phyloP scores from a whole-genome alignment of 2,113 vertebrate genomes.

The Odocoileus hemionus region DNA sequence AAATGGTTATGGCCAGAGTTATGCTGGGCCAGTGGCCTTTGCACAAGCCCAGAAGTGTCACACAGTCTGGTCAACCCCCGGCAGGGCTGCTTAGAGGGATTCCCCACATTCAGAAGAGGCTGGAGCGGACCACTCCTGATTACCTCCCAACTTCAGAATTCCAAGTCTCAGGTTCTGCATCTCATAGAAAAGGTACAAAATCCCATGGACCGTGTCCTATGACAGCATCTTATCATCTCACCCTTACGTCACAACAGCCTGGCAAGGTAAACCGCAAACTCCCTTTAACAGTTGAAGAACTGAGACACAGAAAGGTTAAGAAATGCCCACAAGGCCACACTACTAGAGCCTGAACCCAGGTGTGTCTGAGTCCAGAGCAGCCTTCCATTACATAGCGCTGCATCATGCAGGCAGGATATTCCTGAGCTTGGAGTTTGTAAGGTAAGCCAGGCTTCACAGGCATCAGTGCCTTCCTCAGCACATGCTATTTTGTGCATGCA shows the following conservation, averaged over 20 bases:
- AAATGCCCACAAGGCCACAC: neutral
- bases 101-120: neutral
- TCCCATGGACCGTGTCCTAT: neutral
- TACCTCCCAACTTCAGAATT: neutral
- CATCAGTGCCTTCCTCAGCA: neutral
- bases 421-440: neutral
- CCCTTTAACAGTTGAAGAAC: neutral
- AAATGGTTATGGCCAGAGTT: neutral
- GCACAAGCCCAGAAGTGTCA: neutral
- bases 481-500: accelerated
- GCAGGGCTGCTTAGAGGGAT: neutral
- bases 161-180: neutral
- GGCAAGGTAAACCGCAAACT: neutral
- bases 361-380: neutral
- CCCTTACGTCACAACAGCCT: neutral
- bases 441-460: neutral
- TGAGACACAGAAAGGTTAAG: neutral
- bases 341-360: neutral
- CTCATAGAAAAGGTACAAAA: neutral
- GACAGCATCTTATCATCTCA: neutral
- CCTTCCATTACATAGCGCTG: neutral
- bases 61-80: accelerated
- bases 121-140: neutral
- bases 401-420: neutral
- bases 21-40: neutral